These are phyloP conservation scores for Sthenelais limicola DNA, from an alignment of 2,888 invertebrate genomes.

Conservation along the genomic window DNA sequence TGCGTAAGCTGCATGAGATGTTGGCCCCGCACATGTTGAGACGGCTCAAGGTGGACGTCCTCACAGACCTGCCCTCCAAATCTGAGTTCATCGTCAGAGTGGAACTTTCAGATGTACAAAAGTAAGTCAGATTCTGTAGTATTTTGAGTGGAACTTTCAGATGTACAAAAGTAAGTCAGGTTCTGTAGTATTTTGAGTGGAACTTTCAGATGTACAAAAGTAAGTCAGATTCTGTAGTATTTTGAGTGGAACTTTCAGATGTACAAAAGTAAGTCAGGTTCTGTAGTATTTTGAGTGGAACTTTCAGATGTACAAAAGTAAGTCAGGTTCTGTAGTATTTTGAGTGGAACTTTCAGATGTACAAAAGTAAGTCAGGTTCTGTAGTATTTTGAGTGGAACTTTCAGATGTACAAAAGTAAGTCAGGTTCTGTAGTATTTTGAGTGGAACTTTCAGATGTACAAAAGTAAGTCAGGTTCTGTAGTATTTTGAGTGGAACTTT, in stretches of 20 bases:
- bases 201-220: constrained; percentile 56
- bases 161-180: constrained; percentile 54
- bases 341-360: no score
- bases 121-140: constrained; percentile 44
- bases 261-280: constrained; percentile 54
- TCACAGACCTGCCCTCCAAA: constrained; percentile 56
- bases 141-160: constrained; percentile 51
- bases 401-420: no score
- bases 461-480: no score
- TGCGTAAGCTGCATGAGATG: constrained; percentile 54
- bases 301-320: no score
- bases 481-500: no score
- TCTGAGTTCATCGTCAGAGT: constrained; percentile 54
- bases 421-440: no score
- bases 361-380: no score
- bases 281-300: constrained; percentile 20
- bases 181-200: constrained; percentile 43
- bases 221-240: constrained; percentile 31
- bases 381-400: no score
- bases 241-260: constrained; percentile 51
- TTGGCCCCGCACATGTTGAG: constrained; percentile 56
- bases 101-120: constrained; percentile 55
- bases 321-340: no score
- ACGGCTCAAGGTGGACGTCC: constrained; percentile 55
- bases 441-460: no score